These are phyloP conservation scores for Siniperca obscura DNA, from an alignment of 2,797 vertebrate genomes.

Conservation along the genomic window DNA sequence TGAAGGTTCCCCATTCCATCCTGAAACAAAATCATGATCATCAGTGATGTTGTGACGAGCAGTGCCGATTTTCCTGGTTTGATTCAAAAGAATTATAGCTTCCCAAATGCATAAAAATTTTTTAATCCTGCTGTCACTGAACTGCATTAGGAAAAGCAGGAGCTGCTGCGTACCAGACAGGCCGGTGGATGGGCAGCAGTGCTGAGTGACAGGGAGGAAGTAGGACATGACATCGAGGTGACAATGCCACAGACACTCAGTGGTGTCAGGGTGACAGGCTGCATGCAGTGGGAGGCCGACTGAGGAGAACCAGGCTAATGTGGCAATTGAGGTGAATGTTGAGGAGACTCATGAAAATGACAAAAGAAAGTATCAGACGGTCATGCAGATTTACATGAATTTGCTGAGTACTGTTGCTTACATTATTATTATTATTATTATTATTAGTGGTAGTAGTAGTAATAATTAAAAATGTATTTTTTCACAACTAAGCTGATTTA, in stretches of 20 bases:
- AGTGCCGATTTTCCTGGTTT: conserved; percentile 12
- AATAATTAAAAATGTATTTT: background rate
- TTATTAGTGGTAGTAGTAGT: background rate
- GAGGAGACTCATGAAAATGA: conserved; percentile 40
- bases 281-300: conserved; percentile 54
- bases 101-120: conserved; percentile 19
- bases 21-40: conserved; percentile 80
- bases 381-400: conserved; percentile 10
- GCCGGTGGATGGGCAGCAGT: conserved; percentile 29
- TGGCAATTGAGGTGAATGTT: conserved; percentile 47
- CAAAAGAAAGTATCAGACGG: conserved; percentile 12
- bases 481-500: background rate
- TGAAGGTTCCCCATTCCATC: conserved; percentile 95
- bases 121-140: background rate
- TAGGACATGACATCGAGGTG: conserved; percentile 70
- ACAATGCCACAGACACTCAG: conserved; percentile 59
- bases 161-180: conserved; percentile 25
- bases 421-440: background rate
- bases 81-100: conserved; percentile 18
- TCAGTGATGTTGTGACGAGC: conserved; percentile 13
- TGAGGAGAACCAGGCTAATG: conserved; percentile 50
- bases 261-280: conserved; percentile 56
- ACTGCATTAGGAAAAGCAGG: conserved; percentile 30
- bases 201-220: conserved; percentile 68
- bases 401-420: background rate